These are phyloP conservation scores for Tyria jacobaeae DNA, from an alignment of 2,888 invertebrate species.

Conservation along the genomic window DNA sequence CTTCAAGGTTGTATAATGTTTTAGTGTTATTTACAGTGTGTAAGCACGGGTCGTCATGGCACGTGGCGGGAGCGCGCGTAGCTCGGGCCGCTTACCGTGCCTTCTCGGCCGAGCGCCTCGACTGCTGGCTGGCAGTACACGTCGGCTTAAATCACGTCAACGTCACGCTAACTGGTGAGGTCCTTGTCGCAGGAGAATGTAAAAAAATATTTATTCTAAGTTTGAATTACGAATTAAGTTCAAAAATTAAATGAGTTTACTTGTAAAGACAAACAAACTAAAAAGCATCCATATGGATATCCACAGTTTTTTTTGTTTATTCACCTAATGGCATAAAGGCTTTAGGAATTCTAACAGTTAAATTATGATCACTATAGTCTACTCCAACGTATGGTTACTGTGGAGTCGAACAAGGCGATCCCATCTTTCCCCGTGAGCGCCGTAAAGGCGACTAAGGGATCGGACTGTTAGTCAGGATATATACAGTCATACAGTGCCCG, in stretches of 20 bases:
- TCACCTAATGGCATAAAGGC: too few species aligned
- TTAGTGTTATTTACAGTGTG: constrained; percentile 88
- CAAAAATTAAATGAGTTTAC: not conserved
- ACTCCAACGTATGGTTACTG: too few species aligned
- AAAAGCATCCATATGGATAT: too few species aligned
- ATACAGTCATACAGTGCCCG: too few species aligned
- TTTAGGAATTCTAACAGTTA: too few species aligned
- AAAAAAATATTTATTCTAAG: not conserved
- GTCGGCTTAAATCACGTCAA: constrained; percentile 98
- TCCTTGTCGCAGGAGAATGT: constrained; percentile 8
- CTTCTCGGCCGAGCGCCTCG: constrained; percentile 95
- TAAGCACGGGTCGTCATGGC: constrained; percentile 97
- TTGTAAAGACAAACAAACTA: too few species aligned
- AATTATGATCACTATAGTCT: too few species aligned
- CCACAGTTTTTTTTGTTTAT: too few species aligned
- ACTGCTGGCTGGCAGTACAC: constrained; percentile 95
- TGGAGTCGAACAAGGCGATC: too few species aligned
- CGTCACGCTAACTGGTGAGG: constrained; percentile 95
- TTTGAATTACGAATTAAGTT: not conserved
- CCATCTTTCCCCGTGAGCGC: too few species aligned
- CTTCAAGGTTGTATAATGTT: constrained; percentile 14
- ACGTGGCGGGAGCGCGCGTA: constrained; percentile 94
- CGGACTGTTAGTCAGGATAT: too few species aligned
- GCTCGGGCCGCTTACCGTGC: constrained; percentile 93
- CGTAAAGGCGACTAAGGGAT: too few species aligned